These are phyloP conservation scores for Saccostrea glomerata DNA, from an alignment of 1,140 invertebrate genomes.

Conservation along the genomic window DNA sequence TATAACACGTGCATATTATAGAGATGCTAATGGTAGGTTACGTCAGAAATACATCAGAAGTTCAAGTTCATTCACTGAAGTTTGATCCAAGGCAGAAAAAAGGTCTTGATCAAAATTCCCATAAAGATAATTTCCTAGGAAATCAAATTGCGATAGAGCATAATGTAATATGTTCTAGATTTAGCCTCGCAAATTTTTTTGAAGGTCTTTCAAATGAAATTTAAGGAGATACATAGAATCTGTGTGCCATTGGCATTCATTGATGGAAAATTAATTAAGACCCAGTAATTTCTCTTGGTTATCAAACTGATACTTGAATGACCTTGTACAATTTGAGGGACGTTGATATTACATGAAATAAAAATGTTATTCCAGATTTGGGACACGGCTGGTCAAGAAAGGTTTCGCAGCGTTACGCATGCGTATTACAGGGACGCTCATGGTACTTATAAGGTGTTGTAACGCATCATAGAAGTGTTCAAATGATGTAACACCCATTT, in stretches of 20 bases:
- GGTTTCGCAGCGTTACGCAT: constrained; percentile 80
- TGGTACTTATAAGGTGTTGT: constrained; percentile 59
- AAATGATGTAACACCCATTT: neutral
- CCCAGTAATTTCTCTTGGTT: neutral
- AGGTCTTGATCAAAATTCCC: too few species aligned
- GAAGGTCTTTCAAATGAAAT: too few species aligned
- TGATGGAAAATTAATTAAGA: neutral
- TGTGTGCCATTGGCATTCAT: too few species aligned
- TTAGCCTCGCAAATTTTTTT: too few species aligned
- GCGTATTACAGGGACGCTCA: constrained; percentile 81
- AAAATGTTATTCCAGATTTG: constrained; percentile 83
- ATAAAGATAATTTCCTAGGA: too few species aligned
- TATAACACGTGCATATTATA: constrained; percentile 81
- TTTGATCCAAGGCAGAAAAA: neutral
- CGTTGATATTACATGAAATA: constrained; percentile 92
- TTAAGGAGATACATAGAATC: too few species aligned
- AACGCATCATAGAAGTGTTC: neutral
- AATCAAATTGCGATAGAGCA: too few species aligned
- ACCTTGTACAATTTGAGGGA: constrained; percentile 69
- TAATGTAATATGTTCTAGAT: too few species aligned
- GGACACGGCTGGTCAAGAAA: constrained; percentile 81
- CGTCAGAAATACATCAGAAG: constrained; percentile 37
- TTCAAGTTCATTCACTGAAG: constrained; percentile 13
- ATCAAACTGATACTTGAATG: neutral
- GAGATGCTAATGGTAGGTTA: constrained; percentile 79